Base-by-base conservation (phyloP, 2,888 invertebrate species). In the Perizoma flavofasciatum region DNA sequence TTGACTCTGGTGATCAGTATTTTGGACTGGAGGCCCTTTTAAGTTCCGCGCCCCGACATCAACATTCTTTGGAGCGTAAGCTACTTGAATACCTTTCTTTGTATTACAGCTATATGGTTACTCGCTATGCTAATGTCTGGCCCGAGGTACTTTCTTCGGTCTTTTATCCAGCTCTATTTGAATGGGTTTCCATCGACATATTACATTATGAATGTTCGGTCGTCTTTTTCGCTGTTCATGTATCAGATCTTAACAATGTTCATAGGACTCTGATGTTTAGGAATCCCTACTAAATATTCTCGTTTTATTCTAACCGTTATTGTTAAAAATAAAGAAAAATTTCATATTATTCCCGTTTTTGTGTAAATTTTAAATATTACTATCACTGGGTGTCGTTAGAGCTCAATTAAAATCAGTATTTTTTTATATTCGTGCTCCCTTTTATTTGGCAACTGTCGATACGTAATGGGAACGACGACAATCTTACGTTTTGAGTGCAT, bases 1-100 rank as follows among this genome's bases (percentile, higher is more conserved):
- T 79, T 80, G 79, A 81, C 82, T 81, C 78, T 78, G 22, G 78
- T 82, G 78, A 82, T 85, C 83, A 82, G 80, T 78, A 80, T 81
- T 84, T 80, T 81, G 79, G 78, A 79, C 77, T 76, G 65, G 71
- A 73, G 75, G 75, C 78, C 81, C 82, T 81, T 83, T 82, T 79
- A 73, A 78, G 79, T 79, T 76, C 78, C 76, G 72, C 74, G 70
- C 74, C 74, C 74, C 76, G 73, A 73, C 73, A 73, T 66, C 66
- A 59, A 66, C 69, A 69, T 69, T 67, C 66, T 67, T 69, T 66
- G 49, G 65, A 67, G 55, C 57, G 67, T 67, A 61, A 66, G 61
- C 58, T 63, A 61, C 69, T 51, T 61, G 60, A 64, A 66, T 67
- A 66, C 61, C 66, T 66, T 66, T 65, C 65, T 65, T 67, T 64